These are phyloP conservation scores for Eupithecia abbreviata DNA, from an alignment of 2,888 invertebrate genomes.

Conservation along the genomic window DNA sequence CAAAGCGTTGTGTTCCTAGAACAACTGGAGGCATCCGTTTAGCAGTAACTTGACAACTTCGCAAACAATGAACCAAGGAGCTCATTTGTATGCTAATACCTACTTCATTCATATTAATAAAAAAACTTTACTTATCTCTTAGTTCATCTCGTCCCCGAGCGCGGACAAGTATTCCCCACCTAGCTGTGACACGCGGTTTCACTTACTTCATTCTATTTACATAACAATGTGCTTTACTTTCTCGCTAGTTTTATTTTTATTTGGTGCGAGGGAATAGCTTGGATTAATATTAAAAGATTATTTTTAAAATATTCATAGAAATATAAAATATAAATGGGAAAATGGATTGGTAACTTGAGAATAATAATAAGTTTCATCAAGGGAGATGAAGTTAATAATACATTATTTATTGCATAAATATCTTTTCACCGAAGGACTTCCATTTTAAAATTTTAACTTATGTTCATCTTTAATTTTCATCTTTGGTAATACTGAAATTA, in stretches of 20 bases:
- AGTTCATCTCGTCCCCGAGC: neutral
- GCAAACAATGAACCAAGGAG: slow-evolving; percentile 12
- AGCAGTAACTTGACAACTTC: slow-evolving; percentile 8
- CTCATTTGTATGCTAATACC: slow-evolving; percentile 27
- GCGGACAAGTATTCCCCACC: neutral
- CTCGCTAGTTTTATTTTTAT: neutral
- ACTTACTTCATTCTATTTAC: neutral
- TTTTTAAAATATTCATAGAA: slow-evolving; percentile 4
- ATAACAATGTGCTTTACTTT: neutral
- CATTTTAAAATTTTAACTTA: no score
- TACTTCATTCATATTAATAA: neutral
- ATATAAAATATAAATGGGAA: neutral
- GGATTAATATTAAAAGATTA: neutral
- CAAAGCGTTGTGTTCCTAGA: no score
- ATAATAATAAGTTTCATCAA: neutral
- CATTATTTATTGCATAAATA: neutral
- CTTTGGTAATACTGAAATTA: no score
- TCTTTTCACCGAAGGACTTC: no score
- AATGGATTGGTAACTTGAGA: neutral
- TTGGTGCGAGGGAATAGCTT: neutral
- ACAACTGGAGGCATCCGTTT: neutral
- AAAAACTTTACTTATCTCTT: neutral
- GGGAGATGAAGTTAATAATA: neutral
- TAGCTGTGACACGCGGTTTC: neutral
- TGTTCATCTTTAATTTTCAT: no score